Percentiles rank a stretch among this genome's conserved stretches.
Conservation (phyloP, 1,140 invertebrate genomes). For the Camponotus floridanus region DNA sequence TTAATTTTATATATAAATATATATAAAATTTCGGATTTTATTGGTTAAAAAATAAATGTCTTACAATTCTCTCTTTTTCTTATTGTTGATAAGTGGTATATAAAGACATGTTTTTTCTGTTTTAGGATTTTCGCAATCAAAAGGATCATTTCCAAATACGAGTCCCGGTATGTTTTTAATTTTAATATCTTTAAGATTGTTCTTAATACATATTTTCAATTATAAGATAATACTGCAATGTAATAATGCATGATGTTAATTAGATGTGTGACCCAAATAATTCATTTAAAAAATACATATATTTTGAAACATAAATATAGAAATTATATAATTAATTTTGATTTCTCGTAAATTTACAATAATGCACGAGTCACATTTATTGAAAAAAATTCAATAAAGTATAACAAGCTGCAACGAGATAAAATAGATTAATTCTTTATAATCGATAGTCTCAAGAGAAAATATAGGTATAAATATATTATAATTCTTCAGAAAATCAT, state of each 20-base stretch:
- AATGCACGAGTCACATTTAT: background rate
- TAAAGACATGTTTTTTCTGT: conserved; percentile 58
- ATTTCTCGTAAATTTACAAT: background rate
- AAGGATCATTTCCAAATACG: conserved; percentile 80
- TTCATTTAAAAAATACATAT: background rate
- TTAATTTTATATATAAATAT: background rate
- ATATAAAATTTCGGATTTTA: too few species aligned
- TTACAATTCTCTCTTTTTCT: background rate
- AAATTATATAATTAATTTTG: background rate
- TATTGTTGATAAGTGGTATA: background rate
- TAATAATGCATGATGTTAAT: background rate
- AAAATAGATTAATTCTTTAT: background rate
- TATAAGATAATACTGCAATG: background rate
- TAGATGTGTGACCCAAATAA: background rate
- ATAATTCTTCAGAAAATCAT: background rate
- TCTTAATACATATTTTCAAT: background rate
- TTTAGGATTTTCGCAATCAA: conserved; percentile 84
- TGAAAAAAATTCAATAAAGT: background rate
- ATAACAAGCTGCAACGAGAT: background rate
- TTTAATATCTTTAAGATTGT: too few species aligned
- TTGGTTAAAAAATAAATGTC: too few species aligned
- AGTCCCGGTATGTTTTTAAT: conserved; percentile 79
- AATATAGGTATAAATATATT: background rate
- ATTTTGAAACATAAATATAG: background rate
- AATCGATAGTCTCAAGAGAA: background rate